Base-by-base conservation (phyloP, 2,888 invertebrate genomes). In the Noctua pronuba region DNA sequence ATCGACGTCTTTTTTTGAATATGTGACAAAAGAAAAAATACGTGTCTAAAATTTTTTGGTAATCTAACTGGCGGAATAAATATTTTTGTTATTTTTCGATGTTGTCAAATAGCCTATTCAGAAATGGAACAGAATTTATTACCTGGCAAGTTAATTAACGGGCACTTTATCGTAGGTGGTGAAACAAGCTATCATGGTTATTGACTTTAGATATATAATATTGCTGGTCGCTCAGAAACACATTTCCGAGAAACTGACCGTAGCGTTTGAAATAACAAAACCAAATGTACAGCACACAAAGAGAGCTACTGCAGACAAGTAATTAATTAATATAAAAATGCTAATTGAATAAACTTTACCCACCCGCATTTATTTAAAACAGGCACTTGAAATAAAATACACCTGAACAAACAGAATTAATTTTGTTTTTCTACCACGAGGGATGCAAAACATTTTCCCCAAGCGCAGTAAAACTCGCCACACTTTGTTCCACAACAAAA, bases 401-500 rank as follows among this genome's bases (percentile, higher is more conserved):
- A 73, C 75, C 71, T 73, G 75, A 62, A 64, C 66, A 68, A 77
- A 68, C 58, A 49, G 28, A 79, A 82, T 77, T 75, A 71, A 68
- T 82, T 77, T 65, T 71, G 70, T 79, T 79, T 68, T 49, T 69
- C 49, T 16, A 28, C 73, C 28, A 41, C 38, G 76, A 79, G 70
- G 62, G 73, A 67, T 76, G 66, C 71, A 78, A 79, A 80, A 77
- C 58, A 82, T 75, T 79, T 78, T 70, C 28, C 62, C 52, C 31
- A 46, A 75, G 75, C 75, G n/a, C 69, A 69, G 70, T 80, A 76
- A 75, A 80, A 73, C 75, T 75, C 52, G 62, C 18, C 24, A 80
- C 46, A 77, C 72, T 84, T 76, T 72, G 77, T 76, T 83, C 49
- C 60, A 78, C 70, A 84, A 82, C 82, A 84, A 81, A 87, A 86